Percentiles rank a stretch among this genome's conserved stretches.
phyloP scores from a whole-genome alignment of 1,140 invertebrate species.

The Achatina immaculata region DNA sequence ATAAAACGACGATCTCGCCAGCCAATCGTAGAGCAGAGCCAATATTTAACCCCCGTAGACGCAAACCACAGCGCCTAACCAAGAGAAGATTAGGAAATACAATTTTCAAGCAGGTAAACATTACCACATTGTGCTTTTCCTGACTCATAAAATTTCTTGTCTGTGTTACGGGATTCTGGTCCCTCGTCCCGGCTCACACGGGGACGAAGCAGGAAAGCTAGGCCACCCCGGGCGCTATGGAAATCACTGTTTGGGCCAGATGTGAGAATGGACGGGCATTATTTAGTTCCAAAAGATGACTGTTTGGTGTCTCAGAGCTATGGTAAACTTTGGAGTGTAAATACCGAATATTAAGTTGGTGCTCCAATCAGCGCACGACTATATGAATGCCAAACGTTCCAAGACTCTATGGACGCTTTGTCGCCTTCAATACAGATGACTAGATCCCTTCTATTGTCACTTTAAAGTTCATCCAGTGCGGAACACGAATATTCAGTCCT shows the following conservation, averaged over 20 bases:
- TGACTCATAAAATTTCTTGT: background rate
- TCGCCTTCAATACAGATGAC: background rate
- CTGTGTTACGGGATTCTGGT: background rate
- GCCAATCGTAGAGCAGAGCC: background rate
- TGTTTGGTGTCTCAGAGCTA: background rate
- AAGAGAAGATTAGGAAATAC: background rate
- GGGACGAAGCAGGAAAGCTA: background rate
- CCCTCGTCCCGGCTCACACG: background rate
- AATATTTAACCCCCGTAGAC: background rate
- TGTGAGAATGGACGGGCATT: background rate
- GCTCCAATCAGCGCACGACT: background rate
- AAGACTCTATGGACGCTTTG: background rate
- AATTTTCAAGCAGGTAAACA: background rate
- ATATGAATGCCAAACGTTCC: conserved; percentile 1
- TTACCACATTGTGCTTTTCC: background rate
- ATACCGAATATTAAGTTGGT: background rate
- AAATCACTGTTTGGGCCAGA: background rate
- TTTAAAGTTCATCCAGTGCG: conserved; percentile 10
- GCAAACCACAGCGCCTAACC: background rate
- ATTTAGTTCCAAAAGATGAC: background rate
- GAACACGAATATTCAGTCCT: conserved; percentile 23
- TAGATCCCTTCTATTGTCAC: background rate
- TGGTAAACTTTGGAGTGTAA: conserved; percentile 14
- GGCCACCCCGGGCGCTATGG: background rate
- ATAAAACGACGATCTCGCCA: background rate